Evolutionary conservation across 2,113 vertebrate genomes (phyloP).

Genomic region (Rattus norvegicus): DNA sequence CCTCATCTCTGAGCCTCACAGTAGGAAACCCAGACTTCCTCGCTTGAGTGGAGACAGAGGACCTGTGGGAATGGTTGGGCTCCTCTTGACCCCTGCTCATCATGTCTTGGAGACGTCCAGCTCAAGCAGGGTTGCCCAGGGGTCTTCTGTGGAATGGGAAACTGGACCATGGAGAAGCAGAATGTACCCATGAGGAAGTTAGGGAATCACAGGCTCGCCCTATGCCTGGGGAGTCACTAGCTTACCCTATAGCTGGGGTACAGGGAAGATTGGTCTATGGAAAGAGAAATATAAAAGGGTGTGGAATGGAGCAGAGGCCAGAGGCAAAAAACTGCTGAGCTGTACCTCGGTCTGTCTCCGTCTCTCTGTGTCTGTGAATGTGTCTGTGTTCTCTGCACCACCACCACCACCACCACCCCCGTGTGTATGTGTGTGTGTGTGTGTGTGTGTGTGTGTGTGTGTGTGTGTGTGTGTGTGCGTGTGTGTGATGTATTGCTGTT

Average conservation of each 20-base stretch:
- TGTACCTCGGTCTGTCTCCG: no score
- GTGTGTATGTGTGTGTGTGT: background rate
- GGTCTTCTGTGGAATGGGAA: background rate
- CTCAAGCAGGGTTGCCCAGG: background rate
- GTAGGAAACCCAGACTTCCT: no score
- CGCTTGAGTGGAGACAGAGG: background rate
- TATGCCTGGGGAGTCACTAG: background rate
- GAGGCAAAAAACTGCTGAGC: background rate
- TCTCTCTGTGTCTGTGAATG: background rate
- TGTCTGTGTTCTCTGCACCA: background rate
- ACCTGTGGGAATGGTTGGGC: background rate
- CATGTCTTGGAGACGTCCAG: background rate
- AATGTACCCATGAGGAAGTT: background rate
- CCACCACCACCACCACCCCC: fast-evolving
- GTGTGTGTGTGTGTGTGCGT: background rate
- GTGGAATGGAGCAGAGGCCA: background rate
- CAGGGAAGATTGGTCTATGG: background rate
- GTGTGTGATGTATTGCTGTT: background rate
- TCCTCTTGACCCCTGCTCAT: background rate
- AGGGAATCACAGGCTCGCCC: background rate
- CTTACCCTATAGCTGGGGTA: background rate
- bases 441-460: background rate
- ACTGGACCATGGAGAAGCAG: background rate
- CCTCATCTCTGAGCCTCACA: background rate
- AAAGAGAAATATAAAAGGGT: no score